Evolutionary conservation across 2,113 vertebrate species (phyloP).

Genomic region (Coracopsis vasa): DNA sequence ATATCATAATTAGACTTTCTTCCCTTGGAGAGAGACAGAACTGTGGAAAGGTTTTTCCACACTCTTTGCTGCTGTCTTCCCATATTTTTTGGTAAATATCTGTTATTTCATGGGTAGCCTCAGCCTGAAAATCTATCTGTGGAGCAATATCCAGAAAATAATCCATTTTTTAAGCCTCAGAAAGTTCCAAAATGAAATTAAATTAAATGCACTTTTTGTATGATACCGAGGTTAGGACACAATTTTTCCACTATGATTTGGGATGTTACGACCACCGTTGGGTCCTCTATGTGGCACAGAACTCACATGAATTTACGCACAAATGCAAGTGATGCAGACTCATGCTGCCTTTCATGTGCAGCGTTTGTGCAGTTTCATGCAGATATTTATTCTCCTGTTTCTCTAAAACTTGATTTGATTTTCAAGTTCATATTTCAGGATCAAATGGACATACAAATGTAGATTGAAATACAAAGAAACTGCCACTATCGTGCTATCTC

Average conservation of each 20-base stretch:
- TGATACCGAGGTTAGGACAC: background rate
- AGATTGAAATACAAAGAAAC: background rate
- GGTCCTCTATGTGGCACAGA: background rate
- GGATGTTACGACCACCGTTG: background rate
- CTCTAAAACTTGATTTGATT: background rate
- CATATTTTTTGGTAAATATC: background rate
- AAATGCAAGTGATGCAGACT: background rate
- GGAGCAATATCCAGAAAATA: background rate
- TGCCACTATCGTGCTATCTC: background rate
- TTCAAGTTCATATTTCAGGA: background rate
- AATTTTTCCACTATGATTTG: background rate
- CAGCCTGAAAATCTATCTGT: background rate
- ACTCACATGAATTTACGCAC: background rate
- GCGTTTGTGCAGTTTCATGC: background rate
- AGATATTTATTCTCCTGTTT: background rate
- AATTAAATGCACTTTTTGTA: background rate
- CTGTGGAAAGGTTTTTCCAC: background rate
- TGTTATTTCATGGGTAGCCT: background rate
- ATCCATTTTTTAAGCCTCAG: background rate
- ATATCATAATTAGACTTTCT: background rate
- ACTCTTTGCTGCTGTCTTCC: background rate
- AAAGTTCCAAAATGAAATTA: background rate
- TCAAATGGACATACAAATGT: background rate
- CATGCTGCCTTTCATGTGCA: background rate
- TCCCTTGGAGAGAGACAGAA: background rate